A percentile compares a stretch with the other conserved stretches of the same genome.
phyloP scores from a whole-genome alignment of 2,888 invertebrate genomes.

The Anthrax anthrax region DNA sequence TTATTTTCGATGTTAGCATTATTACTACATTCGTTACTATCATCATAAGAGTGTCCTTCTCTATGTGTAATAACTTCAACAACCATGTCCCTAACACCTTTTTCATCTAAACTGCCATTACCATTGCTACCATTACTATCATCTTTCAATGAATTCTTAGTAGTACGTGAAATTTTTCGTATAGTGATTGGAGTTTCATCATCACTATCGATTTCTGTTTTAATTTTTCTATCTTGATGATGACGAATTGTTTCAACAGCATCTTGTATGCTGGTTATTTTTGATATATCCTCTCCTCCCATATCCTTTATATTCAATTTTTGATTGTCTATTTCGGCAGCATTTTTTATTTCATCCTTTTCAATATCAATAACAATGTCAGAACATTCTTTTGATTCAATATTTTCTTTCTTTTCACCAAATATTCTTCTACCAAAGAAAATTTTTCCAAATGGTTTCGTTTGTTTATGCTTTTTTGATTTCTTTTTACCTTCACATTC shows the following conservation, averaged over 20 bases:
- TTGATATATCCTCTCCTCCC: too few species aligned
- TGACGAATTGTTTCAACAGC: not conserved
- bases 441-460: constrained; percentile 29
- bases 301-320: too few species aligned
- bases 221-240: not conserved
- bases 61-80: constrained; percentile 29
- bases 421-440: constrained; percentile 28
- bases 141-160: constrained; percentile 9
- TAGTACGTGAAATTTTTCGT: not conserved
- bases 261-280: not conserved
- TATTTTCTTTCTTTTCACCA: constrained; percentile 1
- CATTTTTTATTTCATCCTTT: not conserved
- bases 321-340: not conserved
- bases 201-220: constrained; percentile 6
- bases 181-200: not conserved
- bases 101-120: constrained; percentile 12
- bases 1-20: constrained; percentile 3
- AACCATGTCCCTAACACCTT: constrained; percentile 20
- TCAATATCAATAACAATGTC: constrained; percentile 12
- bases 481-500: constrained; percentile 33
- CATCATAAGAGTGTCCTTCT: constrained; percentile 12
- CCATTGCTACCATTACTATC: constrained; percentile 30
- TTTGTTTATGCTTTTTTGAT: constrained; percentile 25
- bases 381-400: constrained; percentile 4
- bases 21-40: constrained; percentile 9